These are phyloP conservation scores for Dryobates pubescens DNA, from an alignment of 2,797 vertebrate genomes.

Conservation along the genomic window DNA sequence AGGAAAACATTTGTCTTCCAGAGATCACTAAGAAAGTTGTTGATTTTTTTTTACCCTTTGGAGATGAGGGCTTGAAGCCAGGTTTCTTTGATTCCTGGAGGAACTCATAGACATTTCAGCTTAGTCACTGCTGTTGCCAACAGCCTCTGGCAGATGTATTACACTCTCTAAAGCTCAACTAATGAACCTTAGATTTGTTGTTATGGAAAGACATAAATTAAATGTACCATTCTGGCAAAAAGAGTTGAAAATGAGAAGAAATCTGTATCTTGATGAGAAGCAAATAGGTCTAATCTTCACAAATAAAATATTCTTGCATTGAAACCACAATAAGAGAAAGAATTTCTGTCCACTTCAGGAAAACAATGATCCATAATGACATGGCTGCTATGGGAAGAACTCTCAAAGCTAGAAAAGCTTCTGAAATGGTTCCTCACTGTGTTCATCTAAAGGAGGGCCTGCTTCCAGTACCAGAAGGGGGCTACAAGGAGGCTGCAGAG, in stretches of 20 bases:
- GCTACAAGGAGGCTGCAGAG: too few relatives aligned
- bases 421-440: neutral
- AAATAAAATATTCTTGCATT: neutral
- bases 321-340: neutral
- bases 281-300: neutral
- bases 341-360: neutral
- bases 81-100: neutral
- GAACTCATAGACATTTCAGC: neutral
- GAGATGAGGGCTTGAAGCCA: neutral
- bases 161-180: neutral
- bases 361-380: neutral
- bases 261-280: neutral
- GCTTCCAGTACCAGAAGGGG: too few relatives aligned
- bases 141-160: neutral
- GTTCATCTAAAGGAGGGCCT: neutral
- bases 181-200: neutral
- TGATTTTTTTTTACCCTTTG: neutral
- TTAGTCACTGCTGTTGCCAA: neutral
- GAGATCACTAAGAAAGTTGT: neutral
- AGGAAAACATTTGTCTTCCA: neutral
- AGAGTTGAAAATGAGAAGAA: neutral
- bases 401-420: neutral
- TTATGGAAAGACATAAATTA: neutral
- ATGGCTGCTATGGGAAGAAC: neutral
- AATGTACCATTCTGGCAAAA: neutral